Evolutionary conservation across 1,140 invertebrate genomes (phyloP), one percentile per base, ranked within the genome.

Genomic region (Bradynema listronoti): DNA sequence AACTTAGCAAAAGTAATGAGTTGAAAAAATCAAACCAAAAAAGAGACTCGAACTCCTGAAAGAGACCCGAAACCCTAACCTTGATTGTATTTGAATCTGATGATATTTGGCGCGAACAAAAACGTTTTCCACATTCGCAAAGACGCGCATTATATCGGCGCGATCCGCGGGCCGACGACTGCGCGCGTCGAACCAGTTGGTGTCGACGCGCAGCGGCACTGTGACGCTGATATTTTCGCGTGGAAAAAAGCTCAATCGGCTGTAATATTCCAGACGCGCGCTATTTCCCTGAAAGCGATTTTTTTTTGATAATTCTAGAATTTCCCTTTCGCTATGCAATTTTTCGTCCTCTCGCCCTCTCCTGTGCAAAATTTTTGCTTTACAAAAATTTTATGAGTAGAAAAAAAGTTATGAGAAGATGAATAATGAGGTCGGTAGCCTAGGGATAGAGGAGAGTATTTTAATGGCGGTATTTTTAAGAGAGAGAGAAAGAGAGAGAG

Each of bases 51-150:
- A n/a, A n/a, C n/a, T n/a, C n/a, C n/a, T n/a, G n/a, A n/a, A n/a
- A n/a, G n/a, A n/a, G n/a, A n/a, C n/a, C n/a, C n/a, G n/a, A n/a
- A n/a, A 85, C n/a, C 54, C 56, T 24, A 63, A 57, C 85, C 82
- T 84, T 36, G 86, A 88, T 81, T 93, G 89, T 58, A 89, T 86
- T 81, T 98, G 92, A 77, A 92, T 90, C 0, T 88, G 88, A 77
- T 95, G 90, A 79, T 87, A 97, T 54, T 89, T 88, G 0, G 90
- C 90, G 53, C 91, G 83, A 25, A 97, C 83, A 68, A 96, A 82
- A 14, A 97, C 71, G 29, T 86, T 81, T 59, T 86, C 85, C 0
- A 98, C 71, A 65, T 89, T 84, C 4, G 85, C 82, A n/a, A 97
- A 79, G 0, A 91, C 84, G 25, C 85, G 84, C 76, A 97, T 85